phyloP scores from a whole-genome alignment of 2,797 vertebrate species.

The Peromyscus nudipes region DNA sequence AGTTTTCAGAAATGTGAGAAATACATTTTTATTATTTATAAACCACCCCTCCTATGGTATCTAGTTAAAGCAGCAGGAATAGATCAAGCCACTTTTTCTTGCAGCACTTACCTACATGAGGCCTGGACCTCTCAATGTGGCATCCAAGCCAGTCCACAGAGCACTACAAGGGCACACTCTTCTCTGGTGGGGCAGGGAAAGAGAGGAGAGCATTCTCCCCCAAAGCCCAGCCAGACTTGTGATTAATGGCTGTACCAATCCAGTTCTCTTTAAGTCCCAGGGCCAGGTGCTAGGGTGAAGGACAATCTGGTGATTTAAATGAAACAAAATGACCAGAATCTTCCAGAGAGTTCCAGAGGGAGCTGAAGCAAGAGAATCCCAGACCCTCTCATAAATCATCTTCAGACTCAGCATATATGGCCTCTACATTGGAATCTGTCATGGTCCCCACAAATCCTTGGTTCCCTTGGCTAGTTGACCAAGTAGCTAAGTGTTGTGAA shows the following conservation, averaged over 20 bases:
- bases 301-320: slow-evolving; percentile 70
- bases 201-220: neutral
- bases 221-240: neutral
- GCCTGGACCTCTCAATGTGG: neutral
- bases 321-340: slow-evolving; percentile 70
- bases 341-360: slow-evolving; percentile 72
- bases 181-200: neutral
- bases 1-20: slow-evolving; percentile 4
- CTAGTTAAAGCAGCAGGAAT: slow-evolving; percentile 5
- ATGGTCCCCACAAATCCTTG: neutral
- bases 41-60: neutral
- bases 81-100: neutral
- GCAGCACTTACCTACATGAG: neutral
- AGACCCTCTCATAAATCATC: slow-evolving; percentile 58
- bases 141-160: neutral
- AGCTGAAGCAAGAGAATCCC: slow-evolving; percentile 42
- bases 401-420: neutral
- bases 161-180: neutral
- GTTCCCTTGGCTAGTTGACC: neutral
- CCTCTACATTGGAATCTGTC: neutral
- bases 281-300: slow-evolving; percentile 72
- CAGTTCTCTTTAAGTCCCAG: slow-evolving; percentile 52
- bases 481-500: neutral
- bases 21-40: slow-evolving; percentile 2
- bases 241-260: slow-evolving; percentile 68